Conservation (phyloP, 2,888 invertebrate genomes). For the Parnassius mnemosyne region DNA sequence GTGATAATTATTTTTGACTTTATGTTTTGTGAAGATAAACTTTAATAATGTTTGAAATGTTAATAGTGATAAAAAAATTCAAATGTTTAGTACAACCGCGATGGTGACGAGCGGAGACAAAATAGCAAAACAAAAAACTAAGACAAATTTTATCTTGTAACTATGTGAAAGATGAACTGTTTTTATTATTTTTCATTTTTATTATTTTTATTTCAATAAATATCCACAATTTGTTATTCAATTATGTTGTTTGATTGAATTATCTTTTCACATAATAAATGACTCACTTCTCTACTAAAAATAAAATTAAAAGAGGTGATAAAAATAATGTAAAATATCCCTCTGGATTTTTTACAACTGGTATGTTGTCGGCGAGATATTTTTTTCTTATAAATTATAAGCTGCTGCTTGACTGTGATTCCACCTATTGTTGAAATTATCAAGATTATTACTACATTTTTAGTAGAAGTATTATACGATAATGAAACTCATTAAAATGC, state of each 20-base stretch:
- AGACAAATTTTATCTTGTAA: slow-evolving; percentile 79
- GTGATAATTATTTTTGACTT: slow-evolving; percentile 4
- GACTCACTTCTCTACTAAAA: no score
- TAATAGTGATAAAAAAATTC: slow-evolving; percentile 21
- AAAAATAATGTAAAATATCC: no score
- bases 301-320: no score
- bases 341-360: no score
- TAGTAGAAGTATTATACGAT: no score
- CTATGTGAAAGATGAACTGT: slow-evolving; percentile 77
- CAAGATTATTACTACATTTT: no score
- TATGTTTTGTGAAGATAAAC: slow-evolving; percentile 22
- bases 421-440: no score
- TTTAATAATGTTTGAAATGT: slow-evolving; percentile 19
- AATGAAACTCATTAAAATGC: no score
- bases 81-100: slow-evolving; percentile 23
- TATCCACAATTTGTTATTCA: slow-evolving; percentile 80
- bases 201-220: slow-evolving; percentile 81
- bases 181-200: slow-evolving; percentile 81
- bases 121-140: slow-evolving; percentile 66
- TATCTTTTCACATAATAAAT: background rate
- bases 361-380: no score
- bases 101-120: slow-evolving; percentile 59
- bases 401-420: no score
- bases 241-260: slow-evolving; percentile 56
- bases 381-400: no score